Conservation (phyloP, 2,113 vertebrate species). For the Podarcis muralis region DNA sequence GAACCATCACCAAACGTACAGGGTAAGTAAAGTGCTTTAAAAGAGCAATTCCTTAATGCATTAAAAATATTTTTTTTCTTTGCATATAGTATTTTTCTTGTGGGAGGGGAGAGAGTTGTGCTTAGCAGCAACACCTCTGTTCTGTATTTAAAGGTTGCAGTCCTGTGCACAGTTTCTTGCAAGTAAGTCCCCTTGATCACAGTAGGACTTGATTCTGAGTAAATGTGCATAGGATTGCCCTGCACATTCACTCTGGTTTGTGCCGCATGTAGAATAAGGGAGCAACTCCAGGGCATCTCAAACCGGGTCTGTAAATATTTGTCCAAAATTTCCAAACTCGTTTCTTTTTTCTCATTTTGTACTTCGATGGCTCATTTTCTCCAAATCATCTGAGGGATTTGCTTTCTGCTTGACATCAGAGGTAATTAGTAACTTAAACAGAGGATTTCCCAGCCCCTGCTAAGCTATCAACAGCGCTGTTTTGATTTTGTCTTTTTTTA, state of each 20-base stretch:
- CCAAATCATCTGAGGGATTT: neutral
- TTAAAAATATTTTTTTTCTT: no score
- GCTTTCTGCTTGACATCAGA: neutral
- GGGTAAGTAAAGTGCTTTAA: constrained; percentile 80
- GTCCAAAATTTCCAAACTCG: neutral
- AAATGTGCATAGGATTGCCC: neutral
- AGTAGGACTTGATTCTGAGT: neutral
- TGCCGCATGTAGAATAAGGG: neutral
- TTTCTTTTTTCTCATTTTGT: neutral
- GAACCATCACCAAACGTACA: constrained; percentile 95
- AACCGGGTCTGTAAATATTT: constrained; percentile 9
- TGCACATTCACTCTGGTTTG: neutral
- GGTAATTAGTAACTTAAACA: constrained; percentile 38
- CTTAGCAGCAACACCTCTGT: neutral
- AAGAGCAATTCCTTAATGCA: no score
- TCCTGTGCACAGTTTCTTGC: neutral
- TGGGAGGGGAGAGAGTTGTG: no score
- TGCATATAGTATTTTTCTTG: no score
- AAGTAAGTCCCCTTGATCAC: no score
- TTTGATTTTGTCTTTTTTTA: neutral
- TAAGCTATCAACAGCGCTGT: constrained; percentile 26
- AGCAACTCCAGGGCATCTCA: neutral
- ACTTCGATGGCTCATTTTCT: constrained; percentile 25
- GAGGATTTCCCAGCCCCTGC: constrained; percentile 47
- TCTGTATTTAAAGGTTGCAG: neutral